Conservation (phyloP, 2,113 vertebrate genomes). For the Erythrocebus patas region DNA sequence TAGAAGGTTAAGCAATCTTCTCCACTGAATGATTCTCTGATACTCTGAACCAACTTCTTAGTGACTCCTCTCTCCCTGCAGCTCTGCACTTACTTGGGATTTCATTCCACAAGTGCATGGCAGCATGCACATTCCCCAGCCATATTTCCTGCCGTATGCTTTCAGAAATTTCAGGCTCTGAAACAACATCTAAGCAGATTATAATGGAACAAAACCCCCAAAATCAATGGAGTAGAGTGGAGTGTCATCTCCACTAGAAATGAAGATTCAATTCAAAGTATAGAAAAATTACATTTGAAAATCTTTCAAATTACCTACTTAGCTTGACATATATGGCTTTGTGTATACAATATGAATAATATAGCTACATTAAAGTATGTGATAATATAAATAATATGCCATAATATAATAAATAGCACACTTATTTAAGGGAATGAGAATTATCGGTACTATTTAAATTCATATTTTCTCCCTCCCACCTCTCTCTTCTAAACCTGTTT, state of each 20-base stretch:
- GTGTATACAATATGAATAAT: background rate
- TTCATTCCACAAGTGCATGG: background rate
- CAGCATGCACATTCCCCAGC: background rate
- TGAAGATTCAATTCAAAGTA: background rate
- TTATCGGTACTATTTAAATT: background rate
- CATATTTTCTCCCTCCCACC: background rate
- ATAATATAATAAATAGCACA: background rate
- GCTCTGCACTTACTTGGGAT: background rate
- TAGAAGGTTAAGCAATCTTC: background rate
- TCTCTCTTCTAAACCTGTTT: background rate
- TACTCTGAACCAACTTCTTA: background rate
- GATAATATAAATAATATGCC: background rate
- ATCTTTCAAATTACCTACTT: background rate
- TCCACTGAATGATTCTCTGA: background rate
- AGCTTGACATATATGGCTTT: background rate
- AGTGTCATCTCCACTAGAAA: background rate
- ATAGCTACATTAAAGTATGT: background rate
- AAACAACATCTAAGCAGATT: background rate
- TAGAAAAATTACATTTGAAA: background rate
- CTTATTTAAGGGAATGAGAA: background rate
- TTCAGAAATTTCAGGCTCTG: background rate
- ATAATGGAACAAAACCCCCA: background rate
- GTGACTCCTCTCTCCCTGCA: background rate
- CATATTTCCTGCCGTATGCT: background rate
- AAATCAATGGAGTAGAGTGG: background rate